A percentile compares a stretch with the other conserved stretches of the same genome.
phyloP scores from a whole-genome alignment of 2,888 invertebrate genomes.

The Chironomus riparius region DNA sequence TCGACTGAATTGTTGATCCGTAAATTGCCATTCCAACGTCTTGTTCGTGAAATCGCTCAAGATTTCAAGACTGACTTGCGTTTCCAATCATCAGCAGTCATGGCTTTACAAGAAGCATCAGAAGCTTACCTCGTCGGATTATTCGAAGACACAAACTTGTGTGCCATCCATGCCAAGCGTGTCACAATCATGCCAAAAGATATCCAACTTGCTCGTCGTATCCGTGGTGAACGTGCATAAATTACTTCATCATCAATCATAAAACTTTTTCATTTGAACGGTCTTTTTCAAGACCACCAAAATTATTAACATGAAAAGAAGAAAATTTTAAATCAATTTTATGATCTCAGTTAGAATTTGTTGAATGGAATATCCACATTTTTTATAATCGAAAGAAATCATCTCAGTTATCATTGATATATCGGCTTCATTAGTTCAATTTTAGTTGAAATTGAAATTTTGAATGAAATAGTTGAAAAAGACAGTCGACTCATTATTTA shows the following conservation, averaged over 20 bases:
- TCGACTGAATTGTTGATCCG: constrained; percentile 91
- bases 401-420: too few relatives aligned
- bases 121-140: constrained; percentile 89
- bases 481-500: too few relatives aligned
- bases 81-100: constrained; percentile 92
- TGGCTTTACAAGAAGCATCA: constrained; percentile 45
- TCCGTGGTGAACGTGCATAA: constrained; percentile 88
- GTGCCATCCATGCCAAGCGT: constrained; percentile 94
- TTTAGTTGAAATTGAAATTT: too few relatives aligned
- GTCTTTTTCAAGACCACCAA: background rate
- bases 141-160: constrained; percentile 96
- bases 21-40: constrained; percentile 89
- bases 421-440: too few relatives aligned
- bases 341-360: too few relatives aligned
- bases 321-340: background rate
- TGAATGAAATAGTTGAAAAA: too few relatives aligned
- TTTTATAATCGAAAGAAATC: too few relatives aligned
- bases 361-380: too few relatives aligned
- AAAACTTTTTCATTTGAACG: background rate
- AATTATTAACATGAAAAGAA: background rate
- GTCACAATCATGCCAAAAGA: constrained; percentile 98
- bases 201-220: constrained; percentile 47
- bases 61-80: constrained; percentile 95
- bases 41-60: constrained; percentile 94
- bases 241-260: background rate